Evolutionary conservation across 1,140 invertebrate genomes (phyloP), one percentile per base, ranked within the genome.

Genomic region (Musca vetustissima): DNA sequence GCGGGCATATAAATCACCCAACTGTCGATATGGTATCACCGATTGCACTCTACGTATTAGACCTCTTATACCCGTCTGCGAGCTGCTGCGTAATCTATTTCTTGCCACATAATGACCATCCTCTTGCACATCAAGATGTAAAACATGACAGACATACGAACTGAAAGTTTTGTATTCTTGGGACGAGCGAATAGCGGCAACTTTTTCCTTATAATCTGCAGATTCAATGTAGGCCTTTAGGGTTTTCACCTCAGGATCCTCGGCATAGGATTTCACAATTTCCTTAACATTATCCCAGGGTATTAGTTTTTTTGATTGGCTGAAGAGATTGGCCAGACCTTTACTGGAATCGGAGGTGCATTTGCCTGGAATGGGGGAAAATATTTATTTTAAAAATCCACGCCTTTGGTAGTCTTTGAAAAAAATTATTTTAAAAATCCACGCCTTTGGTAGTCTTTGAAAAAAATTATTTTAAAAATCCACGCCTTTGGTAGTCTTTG

Each of bases 231-330:
- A 28, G 11, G 61, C 28, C 15, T 22, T 25, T 17, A 69, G 17
- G 11, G 49, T 49, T 22, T 47, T 25, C 7, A 69, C 14, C 55
- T 69, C 28, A n/a, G 24, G 25, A 47, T 69, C 68, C 17, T 65
- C 21, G 17, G 48, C 28, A 21, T 21, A 47, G 15, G 68, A 25
- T 14, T 22, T 19, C 1, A 59, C n/a, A 7, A 59, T 59, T 7
- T 32, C 0, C 21, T 15, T 32, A 28, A 28, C 28, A 28, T 28
- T 28, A 28, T 28, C 28, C 28, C 28, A 28, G 28, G 28, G 28
- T 28, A 28, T 28, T 28, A 28, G 28, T 28, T 28, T 3, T 28
- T 28, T 28, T 8, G 28, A 3, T 28, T 28, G 28, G 28, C 8
- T 28, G 8, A 28, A 28, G 28, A 28, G 28, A 28, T 28, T 28